Conservation (phyloP, 2,797 vertebrate species). For the Halcyon badia region DNA sequence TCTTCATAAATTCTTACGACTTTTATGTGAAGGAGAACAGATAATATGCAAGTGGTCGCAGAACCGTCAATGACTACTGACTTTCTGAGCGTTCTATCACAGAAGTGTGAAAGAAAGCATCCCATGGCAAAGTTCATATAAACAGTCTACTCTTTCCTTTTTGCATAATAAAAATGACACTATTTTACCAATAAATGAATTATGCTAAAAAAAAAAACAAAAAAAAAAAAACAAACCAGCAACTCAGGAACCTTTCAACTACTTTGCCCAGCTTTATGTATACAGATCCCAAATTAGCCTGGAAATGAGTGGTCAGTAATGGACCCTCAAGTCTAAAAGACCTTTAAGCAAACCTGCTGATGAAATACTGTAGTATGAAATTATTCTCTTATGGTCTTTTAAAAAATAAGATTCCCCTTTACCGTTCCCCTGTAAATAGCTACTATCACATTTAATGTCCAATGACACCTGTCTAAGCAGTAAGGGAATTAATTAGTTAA, state of each 20-base stretch:
- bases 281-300: not conserved
- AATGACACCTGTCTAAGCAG: not conserved
- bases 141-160: not conserved
- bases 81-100: not conserved
- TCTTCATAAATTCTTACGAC: not conserved
- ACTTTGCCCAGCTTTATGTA: not conserved
- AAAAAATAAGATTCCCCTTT: not conserved
- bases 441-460: not conserved
- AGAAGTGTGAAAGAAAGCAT: not conserved
- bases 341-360: not conserved
- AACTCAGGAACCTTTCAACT: not conserved
- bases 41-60: not conserved
- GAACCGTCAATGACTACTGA: not conserved
- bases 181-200: not conserved
- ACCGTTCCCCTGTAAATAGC: not conserved
- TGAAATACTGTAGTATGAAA: not conserved
- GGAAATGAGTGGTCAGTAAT: not conserved
- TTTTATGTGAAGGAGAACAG: not conserved
- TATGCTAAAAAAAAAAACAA: not conserved
- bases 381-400: not conserved
- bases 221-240: not conserved
- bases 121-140: fast-evolving
- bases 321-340: not conserved
- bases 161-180: not conserved
- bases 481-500: not conserved